phyloP scores from a whole-genome alignment of 2,888 invertebrate genomes.

The Aquatica leii region DNA sequence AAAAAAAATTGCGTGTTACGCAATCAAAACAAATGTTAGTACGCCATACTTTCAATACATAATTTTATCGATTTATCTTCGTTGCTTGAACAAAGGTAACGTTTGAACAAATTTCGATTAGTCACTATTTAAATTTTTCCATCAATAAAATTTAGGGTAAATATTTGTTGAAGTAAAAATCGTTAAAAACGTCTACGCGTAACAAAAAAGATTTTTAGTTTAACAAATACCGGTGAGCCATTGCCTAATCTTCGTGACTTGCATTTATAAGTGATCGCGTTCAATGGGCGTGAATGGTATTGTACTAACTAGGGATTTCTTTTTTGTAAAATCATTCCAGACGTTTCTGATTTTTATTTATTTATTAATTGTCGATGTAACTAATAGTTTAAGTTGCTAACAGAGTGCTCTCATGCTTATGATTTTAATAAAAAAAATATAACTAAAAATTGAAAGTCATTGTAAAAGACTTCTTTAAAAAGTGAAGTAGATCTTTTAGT shows the following conservation, averaged over 20 bases:
- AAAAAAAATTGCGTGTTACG: no score
- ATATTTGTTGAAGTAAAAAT: slow-evolving; percentile 29
- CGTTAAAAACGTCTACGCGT: slow-evolving; percentile 26
- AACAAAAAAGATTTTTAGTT: slow-evolving; percentile 29
- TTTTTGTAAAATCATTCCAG: slow-evolving; percentile 33
- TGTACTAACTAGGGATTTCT: slow-evolving; percentile 26
- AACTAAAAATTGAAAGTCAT: slow-evolving; percentile 22
- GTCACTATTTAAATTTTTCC: slow-evolving; percentile 16
- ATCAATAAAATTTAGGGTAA: slow-evolving; percentile 16
- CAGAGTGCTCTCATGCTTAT: slow-evolving; percentile 1
- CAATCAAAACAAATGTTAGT: no score
- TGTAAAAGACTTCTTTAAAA: slow-evolving; percentile 17
- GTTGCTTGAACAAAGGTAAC: neutral
- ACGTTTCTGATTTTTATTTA: slow-evolving; percentile 19
- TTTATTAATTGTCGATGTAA: neutral
- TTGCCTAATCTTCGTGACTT: slow-evolving; percentile 36
- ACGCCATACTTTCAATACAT: no score
- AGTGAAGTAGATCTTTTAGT: slow-evolving; percentile 17
- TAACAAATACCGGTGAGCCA: slow-evolving; percentile 32
- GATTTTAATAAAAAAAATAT: slow-evolving; percentile 4
- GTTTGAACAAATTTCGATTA: slow-evolving; percentile 12
- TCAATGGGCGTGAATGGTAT: slow-evolving; percentile 36
- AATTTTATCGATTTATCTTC: no score
- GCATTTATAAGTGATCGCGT: slow-evolving; percentile 33
- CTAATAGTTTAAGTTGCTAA: neutral